Evolutionary conservation across 2,888 invertebrate species (phyloP), one percentile per base, ranked within the genome.

Genomic region (Sicus ferrugineus): DNA sequence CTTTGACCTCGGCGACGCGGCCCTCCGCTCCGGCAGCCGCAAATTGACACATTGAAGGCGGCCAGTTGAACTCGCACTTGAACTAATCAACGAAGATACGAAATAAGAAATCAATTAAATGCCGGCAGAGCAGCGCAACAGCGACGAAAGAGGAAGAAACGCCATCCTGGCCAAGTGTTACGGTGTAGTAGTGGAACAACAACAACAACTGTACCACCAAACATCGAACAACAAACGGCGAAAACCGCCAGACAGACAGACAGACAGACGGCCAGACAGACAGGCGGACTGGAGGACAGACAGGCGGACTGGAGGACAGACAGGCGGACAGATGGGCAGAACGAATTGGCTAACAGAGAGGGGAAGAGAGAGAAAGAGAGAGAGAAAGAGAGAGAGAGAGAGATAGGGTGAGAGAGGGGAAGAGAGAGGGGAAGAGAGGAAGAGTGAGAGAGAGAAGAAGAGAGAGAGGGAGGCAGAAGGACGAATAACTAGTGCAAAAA

Each of bases 21-120:
- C 34, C 26, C 48, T 9, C 11, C 23, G 26, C 34, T 46, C 48
- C 58, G 42, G 21, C 59, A 21, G 59, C 59, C 23, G 28, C 67
- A 66, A 67, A 67, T 67, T 59, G 67, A 67, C 67, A 67, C 67
- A 67, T 67, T 67, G 67, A 67, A 16, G 63, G 31, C 58, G 48
- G 46, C 38, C 38, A 67, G 38, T 67, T 70, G 70, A 70, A 70
- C 70, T 63, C 63, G 70, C 70, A 56, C 67, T 63, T 67, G 67
- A 70, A 58, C 67, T 46, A 70, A 70, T 70, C 70, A 67, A 70
- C 67, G 62, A 63, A 63, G 46, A 58, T 48, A 58, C 54, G 28
- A 56, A 62, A 67, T 56, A 63, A 70, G 54, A 54, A 69, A 69
- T 64, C 63, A 62, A 58, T 67, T 67, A 67, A 59, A 67, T 31